Percentiles rank a stretch among this genome's conserved stretches.
Evolutionary conservation across 2,888 invertebrate species (phyloP).

Genomic region (Lamproptera curius): DNA sequence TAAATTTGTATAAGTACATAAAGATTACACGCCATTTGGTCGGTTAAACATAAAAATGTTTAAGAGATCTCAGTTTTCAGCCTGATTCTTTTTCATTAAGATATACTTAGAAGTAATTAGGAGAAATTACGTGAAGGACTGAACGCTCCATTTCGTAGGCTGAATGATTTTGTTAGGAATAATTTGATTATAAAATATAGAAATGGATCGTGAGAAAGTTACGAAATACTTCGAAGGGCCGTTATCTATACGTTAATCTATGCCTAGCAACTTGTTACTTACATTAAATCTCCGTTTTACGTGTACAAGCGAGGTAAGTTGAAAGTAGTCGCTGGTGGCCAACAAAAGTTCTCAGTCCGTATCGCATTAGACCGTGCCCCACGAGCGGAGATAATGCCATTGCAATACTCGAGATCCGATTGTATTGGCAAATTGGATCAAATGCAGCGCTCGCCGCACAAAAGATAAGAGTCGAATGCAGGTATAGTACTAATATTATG

Average conservation of each 20-base stretch:
- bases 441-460: constrained; percentile 74
- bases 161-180: background rate
- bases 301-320: constrained; percentile 8
- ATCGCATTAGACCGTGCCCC: constrained; percentile 62
- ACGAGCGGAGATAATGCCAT: constrained; percentile 70
- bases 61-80: too few species aligned
- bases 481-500: constrained; percentile 62
- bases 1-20: too few species aligned
- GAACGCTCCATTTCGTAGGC: too few species aligned
- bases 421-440: constrained; percentile 79
- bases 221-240: background rate
- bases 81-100: background rate
- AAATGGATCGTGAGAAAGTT: background rate
- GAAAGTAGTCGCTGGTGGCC: constrained; percentile 34
- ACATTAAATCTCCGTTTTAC: constrained; percentile 18
- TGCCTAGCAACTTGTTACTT: constrained; percentile 11
- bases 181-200: background rate
- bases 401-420: constrained; percentile 74
- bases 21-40: too few species aligned
- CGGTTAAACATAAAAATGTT: too few species aligned
- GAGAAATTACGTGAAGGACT: too few species aligned
- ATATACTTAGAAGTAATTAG: too few species aligned
- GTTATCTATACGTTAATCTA: background rate
- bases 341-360: constrained; percentile 55
- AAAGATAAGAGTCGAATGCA: constrained; percentile 64